Conservation (phyloP, 2,113 vertebrate genomes). For the Oreotrochilus melanogaster region DNA sequence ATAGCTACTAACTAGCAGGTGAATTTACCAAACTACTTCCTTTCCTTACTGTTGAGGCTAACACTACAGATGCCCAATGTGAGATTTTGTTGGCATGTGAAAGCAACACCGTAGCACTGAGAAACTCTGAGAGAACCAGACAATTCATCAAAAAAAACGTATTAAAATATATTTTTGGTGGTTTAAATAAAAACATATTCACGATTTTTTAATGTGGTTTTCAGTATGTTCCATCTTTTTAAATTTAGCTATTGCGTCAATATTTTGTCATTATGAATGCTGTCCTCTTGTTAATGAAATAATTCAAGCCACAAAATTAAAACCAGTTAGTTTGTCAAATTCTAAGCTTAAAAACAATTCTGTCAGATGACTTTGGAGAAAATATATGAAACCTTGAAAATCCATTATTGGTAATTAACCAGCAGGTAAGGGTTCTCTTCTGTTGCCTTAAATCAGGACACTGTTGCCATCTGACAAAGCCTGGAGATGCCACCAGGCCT, state of each 20-base stretch:
- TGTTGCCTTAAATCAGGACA: background rate
- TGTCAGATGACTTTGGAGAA: background rate
- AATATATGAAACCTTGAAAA: background rate
- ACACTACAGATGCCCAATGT: background rate
- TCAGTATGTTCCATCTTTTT: conserved; percentile 47
- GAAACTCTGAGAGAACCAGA: conserved; percentile 15
- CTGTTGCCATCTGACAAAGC: background rate
- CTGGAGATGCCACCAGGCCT: background rate
- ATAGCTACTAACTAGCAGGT: conserved; percentile 24
- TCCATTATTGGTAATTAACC: background rate
- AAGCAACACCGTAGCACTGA: background rate
- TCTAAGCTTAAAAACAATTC: conserved; percentile 18
- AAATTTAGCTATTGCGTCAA: conserved; percentile 68
- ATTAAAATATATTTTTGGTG: conserved; percentile 60
- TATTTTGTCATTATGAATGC: conserved; percentile 69
- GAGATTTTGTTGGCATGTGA: conserved; percentile 42
- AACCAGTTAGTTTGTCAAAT: conserved; percentile 55
- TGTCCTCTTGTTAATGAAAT: conserved; percentile 70
- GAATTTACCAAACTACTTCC: conserved; percentile 4
- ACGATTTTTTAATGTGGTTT: conserved; percentile 47
- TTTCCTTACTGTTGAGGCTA: background rate
- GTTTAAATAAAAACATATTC: conserved; percentile 55
- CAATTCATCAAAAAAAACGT: conserved; percentile 56
- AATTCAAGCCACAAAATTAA: conserved; percentile 74
- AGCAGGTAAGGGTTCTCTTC: background rate